Percentiles rank a stretch among this genome's conserved stretches.
phyloP scores from a whole-genome alignment of 2,113 vertebrate species.

The Hyla sarda region DNA sequence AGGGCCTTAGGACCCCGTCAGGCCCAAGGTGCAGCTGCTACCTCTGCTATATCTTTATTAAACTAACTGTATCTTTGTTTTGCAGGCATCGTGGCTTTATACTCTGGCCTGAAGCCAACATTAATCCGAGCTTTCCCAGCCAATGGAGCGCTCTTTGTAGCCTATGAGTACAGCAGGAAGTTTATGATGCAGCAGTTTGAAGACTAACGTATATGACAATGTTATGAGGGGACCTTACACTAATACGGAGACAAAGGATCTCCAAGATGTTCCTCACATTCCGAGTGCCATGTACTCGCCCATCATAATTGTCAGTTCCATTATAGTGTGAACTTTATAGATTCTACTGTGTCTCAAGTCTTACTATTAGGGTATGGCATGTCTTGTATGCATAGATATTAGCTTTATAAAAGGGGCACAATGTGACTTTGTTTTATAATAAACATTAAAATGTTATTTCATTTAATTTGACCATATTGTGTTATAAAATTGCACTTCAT shows the following conservation, averaged over 20 bases:
- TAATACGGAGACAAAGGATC: neutral
- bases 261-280: neutral
- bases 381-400: too few species aligned
- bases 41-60: neutral
- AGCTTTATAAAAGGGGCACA: neutral
- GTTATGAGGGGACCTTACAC: slow-evolving; percentile 51
- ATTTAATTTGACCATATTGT: neutral
- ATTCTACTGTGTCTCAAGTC: neutral
- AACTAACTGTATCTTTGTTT: slow-evolving; percentile 56
- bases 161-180: slow-evolving; percentile 87
- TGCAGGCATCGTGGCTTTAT: slow-evolving; percentile 83
- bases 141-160: slow-evolving; percentile 88
- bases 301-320: neutral
- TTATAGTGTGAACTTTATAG: neutral
- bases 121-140: slow-evolving; percentile 91
- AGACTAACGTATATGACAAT: slow-evolving; percentile 35
- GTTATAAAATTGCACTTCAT: too few species aligned
- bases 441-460: slow-evolving; percentile 25
- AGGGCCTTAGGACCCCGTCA: too few species aligned
- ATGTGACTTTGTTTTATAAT: neutral
- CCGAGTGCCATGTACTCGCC: neutral
- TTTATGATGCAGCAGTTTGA: slow-evolving; percentile 84
- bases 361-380: neutral
- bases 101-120: slow-evolving; percentile 90
- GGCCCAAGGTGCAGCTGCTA: neutral